Evolutionary conservation across 2,113 vertebrate genomes (phyloP).

Genomic region (Grammomys dolichurus): DNA sequence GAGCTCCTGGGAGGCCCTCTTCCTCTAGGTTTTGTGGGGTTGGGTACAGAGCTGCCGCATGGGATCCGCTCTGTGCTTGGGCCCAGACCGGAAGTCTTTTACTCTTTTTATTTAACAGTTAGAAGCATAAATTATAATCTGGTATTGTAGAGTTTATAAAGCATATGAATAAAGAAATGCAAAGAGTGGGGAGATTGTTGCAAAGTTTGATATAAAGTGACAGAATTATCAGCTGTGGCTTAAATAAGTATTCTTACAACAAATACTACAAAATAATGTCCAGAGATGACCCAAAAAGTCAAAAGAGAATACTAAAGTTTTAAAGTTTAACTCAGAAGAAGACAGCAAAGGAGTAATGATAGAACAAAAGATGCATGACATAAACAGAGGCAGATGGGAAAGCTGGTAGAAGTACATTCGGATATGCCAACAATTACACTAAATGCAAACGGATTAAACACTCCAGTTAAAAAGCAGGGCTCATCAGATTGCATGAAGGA

Average conservation of each 20-base stretch:
- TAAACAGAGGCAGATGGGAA: background rate
- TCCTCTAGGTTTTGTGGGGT: too few species aligned
- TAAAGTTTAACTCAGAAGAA: background rate
- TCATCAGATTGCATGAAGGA: background rate
- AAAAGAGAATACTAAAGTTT: background rate
- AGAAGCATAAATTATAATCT: background rate
- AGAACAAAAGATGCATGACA: background rate
- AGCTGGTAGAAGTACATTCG: background rate
- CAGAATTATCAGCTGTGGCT: background rate
- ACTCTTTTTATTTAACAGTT: constrained; percentile 22
- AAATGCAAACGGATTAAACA: background rate
- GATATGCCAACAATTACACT: background rate
- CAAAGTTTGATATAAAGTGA: background rate
- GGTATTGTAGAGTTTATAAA: background rate
- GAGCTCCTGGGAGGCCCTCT: too few species aligned
- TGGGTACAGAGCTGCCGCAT: too few species aligned
- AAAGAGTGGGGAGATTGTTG: background rate
- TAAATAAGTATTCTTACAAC: background rate
- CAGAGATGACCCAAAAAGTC: background rate
- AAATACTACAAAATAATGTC: background rate
- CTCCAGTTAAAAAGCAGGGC: background rate
- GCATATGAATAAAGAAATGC: background rate
- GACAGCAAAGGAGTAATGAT: background rate
- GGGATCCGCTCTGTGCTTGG: too few species aligned
- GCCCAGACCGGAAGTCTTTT: too few species aligned